These are phyloP conservation scores for Oxycera nigricornis DNA, from an alignment of 2,888 invertebrate species.

Conservation along the genomic window DNA sequence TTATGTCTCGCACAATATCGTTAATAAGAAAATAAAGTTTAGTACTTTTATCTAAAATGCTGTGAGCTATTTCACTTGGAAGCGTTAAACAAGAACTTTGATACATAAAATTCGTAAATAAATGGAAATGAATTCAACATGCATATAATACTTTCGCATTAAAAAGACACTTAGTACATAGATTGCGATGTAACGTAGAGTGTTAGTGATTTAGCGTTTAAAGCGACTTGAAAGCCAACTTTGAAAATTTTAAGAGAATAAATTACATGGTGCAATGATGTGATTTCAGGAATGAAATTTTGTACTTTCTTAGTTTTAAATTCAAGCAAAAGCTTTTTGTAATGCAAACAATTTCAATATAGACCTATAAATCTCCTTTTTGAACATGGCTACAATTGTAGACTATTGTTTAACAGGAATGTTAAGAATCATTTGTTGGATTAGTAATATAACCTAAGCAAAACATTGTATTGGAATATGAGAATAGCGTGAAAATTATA, in stretches of 20 bases:
- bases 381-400: neutral
- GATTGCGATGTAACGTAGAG: constrained; percentile 9
- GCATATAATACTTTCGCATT: too few species aligned
- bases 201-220: neutral
- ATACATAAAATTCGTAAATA: too few species aligned
- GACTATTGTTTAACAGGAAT: constrained; percentile 14
- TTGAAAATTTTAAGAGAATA: constrained; percentile 26
- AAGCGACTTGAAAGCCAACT: neutral
- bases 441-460: neutral
- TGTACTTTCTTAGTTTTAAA: constrained; percentile 36
- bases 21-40: neutral
- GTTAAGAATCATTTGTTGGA: constrained; percentile 24
- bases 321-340: neutral
- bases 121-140: too few species aligned
- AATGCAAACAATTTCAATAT: constrained; percentile 13
- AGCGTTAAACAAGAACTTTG: too few species aligned
- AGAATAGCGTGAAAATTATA: constrained; percentile 1
- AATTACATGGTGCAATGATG: constrained; percentile 39
- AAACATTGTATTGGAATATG: neutral
- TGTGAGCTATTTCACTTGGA: too few species aligned
- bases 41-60: too few species aligned
- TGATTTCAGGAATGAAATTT: constrained; percentile 40
- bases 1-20: constrained; percentile 32
- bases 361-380: constrained; percentile 29
- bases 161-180: constrained; percentile 5